These are phyloP conservation scores for Onychostruthus taczanowskii DNA, from an alignment of 2,113 vertebrate genomes.

Conservation along the genomic window DNA sequence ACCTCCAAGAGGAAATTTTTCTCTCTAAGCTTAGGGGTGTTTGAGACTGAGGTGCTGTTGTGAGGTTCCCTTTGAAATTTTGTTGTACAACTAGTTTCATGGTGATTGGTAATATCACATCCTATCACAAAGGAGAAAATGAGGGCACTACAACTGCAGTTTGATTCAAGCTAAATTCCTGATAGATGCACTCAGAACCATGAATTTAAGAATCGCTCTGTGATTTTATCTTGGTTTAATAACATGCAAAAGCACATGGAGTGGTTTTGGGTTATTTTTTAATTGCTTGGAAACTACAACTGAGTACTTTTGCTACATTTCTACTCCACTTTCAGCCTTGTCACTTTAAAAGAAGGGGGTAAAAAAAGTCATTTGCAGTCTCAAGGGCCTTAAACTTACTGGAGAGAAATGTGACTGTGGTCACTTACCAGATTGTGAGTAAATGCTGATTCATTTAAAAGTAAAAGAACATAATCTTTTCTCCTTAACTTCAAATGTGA, in stretches of 20 bases:
- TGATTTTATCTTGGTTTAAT: not conserved
- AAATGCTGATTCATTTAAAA: not conserved
- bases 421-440: not conserved
- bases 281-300: not conserved
- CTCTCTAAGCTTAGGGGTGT: not conserved
- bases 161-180: not conserved
- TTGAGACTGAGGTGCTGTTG: not conserved
- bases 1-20: not conserved
- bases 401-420: not conserved
- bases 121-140: not conserved
- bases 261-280: not conserved
- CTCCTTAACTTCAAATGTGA: not conserved
- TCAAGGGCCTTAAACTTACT: not conserved
- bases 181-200: not conserved
- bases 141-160: not conserved
- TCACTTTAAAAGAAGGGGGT: not conserved
- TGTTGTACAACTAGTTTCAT: not conserved
- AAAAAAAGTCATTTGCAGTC: not conserved
- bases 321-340: not conserved
- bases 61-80: not conserved
- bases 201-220: not conserved
- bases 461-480: not conserved
- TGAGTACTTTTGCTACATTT: not conserved
- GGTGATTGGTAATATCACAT: not conserved
- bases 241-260: not conserved